Conservation (phyloP, 2,888 invertebrate species). For the Hemicrepidius hirtus region DNA sequence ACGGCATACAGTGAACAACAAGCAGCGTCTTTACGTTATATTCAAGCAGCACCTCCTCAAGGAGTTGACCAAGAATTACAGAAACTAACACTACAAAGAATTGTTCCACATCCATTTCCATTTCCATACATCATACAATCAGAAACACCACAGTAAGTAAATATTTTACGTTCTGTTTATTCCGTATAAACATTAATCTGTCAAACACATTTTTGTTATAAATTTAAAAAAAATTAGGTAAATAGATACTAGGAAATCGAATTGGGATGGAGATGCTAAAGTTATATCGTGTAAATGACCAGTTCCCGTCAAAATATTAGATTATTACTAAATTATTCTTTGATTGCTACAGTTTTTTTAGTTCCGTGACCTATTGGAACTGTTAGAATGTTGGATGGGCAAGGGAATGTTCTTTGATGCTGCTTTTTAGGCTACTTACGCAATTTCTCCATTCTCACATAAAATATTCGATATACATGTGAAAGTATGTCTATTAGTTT, state of each 20-base stretch:
- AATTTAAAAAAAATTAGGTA: too few species aligned
- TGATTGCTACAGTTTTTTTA: too few species aligned
- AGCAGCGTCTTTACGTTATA: constrained; percentile 20
- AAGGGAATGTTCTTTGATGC: background rate
- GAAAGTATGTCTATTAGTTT: constrained; percentile 13
- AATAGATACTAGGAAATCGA: too few species aligned
- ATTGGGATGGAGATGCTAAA: too few species aligned
- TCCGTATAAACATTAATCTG: background rate
- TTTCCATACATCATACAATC: background rate
- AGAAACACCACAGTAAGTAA: constrained; percentile 20
- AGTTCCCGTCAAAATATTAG: too few species aligned
- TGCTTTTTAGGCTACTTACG: constrained; percentile 10
- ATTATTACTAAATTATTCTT: too few species aligned
- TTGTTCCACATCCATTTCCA: background rate
- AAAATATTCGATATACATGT: constrained; percentile 24
- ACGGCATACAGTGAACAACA: constrained; percentile 28
- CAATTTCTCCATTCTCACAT: constrained; percentile 16
- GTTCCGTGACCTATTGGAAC: too few species aligned
- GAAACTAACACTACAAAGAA: constrained; percentile 9
- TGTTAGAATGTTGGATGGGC: too few species aligned
- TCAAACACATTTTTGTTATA: background rate
- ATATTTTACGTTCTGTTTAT: background rate
- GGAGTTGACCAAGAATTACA: background rate
- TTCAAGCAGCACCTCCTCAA: constrained; percentile 13
- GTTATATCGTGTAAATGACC: too few species aligned